These are phyloP conservation scores for Hemichromis elongatus DNA, from an alignment of 2,113 vertebrate species.

Conservation along the genomic window DNA sequence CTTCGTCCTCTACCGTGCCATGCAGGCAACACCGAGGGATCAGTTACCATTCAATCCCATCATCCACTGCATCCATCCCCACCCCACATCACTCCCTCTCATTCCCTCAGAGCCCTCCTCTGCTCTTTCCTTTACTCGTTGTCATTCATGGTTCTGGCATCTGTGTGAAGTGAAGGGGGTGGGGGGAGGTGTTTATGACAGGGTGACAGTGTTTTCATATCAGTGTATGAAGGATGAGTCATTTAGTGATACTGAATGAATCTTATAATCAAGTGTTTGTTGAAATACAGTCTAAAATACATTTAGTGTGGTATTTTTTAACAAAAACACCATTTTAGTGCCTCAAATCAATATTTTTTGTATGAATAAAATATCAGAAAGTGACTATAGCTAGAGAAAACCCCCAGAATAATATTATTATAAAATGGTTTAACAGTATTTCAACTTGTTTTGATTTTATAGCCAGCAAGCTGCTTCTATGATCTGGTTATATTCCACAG, in stretches of 20 bases:
- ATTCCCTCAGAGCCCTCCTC: not conserved
- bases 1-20: slow-evolving; percentile 1
- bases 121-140: slow-evolving; percentile 21
- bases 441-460: not conserved
- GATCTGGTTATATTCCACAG: not conserved
- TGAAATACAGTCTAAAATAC: not conserved
- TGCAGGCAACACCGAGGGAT: slow-evolving; percentile 22
- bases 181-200: not conserved
- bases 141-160: slow-evolving; percentile 35
- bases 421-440: not conserved
- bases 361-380: not conserved
- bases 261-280: not conserved
- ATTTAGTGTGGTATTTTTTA: not conserved
- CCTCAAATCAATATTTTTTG: not conserved
- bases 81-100: not conserved
- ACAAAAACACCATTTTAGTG: not conserved
- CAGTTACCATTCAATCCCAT: slow-evolving; percentile 37
- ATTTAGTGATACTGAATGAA: not conserved
- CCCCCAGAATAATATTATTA: not conserved
- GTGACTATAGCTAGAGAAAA: not conserved
- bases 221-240: not conserved
- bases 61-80: slow-evolving; percentile 16
- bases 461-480: not conserved
- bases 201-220: slow-evolving; percentile 1
- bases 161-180: not conserved